phyloP scores from a whole-genome alignment of 1,140 invertebrate genomes.

The Melipona quadrifasciata region DNA sequence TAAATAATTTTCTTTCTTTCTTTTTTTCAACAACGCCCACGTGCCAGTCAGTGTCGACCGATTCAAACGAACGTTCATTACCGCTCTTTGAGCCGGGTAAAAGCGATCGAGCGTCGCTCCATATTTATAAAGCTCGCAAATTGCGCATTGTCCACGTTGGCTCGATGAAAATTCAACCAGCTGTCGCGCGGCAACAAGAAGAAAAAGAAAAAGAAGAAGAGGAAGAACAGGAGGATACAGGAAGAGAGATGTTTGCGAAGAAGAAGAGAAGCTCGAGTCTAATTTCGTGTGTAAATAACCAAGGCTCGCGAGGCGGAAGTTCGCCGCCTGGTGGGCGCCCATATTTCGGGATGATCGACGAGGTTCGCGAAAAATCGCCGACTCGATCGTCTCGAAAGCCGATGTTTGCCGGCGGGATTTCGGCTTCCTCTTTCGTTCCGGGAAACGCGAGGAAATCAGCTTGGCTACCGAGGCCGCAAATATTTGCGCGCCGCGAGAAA shows the following conservation, averaged over 20 bases:
- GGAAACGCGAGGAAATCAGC: conserved; percentile 35
- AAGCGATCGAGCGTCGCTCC: not conserved
- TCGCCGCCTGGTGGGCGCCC: not conserved
- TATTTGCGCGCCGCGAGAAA: conserved; percentile 49
- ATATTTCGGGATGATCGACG: too few species aligned
- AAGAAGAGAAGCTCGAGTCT: not conserved
- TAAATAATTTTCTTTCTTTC: not conserved
- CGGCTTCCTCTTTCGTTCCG: conserved; percentile 15
- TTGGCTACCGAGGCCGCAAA: conserved; percentile 39
- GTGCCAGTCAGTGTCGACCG: not conserved
- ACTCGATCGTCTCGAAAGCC: conserved; percentile 22
- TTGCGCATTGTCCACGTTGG: conserved; percentile 5
- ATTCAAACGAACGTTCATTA: not conserved
- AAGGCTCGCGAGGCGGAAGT: conserved; percentile 9
- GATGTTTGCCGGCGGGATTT: conserved; percentile 54
- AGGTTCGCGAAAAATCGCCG: conserved; percentile 18
- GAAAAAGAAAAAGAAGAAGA: too few species aligned
- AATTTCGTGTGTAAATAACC: conserved; percentile 47
- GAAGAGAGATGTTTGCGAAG: not conserved
- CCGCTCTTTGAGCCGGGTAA: not conserved
- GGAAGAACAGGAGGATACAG: not conserved
- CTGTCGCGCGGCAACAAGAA: not conserved
- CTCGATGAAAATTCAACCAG: conserved; percentile 36
- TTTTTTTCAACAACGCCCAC: not conserved
- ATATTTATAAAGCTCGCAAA: conserved; percentile 34